Conservation (phyloP, 2,888 invertebrate genomes). For the Stenurella melanura region DNA sequence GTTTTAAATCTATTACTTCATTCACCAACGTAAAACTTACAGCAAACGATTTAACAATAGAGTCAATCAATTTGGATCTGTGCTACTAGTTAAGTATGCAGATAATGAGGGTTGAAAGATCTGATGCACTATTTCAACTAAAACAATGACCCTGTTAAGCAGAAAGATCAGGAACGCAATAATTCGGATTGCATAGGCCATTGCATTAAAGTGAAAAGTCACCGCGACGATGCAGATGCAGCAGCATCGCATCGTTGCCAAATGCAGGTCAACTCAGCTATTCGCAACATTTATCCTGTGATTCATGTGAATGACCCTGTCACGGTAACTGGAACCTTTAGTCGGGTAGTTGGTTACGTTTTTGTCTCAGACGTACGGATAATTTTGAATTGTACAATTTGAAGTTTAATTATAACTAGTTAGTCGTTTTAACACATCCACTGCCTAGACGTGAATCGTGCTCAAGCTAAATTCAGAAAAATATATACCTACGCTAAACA, state of each 20-base stretch:
- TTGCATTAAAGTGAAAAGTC: constrained; percentile 26
- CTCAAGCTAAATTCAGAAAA: not conserved
- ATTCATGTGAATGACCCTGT: constrained; percentile 53
- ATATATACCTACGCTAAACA: not conserved
- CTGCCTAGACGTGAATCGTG: not conserved
- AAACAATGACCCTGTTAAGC: constrained; percentile 51
- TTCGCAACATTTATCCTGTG: constrained; percentile 47
- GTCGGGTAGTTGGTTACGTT: constrained; percentile 17
- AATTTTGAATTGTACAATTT: not conserved
- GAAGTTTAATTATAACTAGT: not conserved
- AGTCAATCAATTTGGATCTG: not conserved
- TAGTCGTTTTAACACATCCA: not conserved
- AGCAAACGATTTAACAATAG: too few relatives aligned
- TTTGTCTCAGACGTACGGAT: constrained; percentile 1
- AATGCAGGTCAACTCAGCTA: constrained; percentile 50
- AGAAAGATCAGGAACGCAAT: constrained; percentile 24
- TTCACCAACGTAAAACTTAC: too few relatives aligned
- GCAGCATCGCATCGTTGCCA: constrained; percentile 48
- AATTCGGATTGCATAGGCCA: constrained; percentile 19
- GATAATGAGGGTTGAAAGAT: not conserved
- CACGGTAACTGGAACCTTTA: constrained; percentile 21
- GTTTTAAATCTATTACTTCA: too few relatives aligned
- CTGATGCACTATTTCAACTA: not conserved
- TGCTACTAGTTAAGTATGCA: not conserved
- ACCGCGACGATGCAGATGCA: constrained; percentile 29